A percentile compares a stretch with the other conserved stretches of the same genome.
Conservation (phyloP, 2,797 vertebrate species). For the Spinus pinus region DNA sequence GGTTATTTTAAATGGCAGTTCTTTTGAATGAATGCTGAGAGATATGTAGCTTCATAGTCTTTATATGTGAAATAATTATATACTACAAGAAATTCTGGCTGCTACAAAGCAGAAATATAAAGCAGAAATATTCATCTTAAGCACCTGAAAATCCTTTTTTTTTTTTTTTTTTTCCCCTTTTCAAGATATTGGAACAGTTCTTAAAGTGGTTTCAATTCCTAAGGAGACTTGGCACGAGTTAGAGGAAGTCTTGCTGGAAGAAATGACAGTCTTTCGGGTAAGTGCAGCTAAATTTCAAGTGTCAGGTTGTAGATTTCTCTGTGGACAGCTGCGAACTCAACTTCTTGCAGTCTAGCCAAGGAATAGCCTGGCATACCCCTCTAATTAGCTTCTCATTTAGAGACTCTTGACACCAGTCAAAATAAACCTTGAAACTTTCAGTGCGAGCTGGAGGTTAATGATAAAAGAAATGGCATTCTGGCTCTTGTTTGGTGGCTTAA, state of each 20-base stretch:
- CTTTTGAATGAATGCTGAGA: background rate
- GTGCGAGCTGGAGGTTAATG: slow-evolving; percentile 44
- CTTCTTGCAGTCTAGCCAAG: slow-evolving; percentile 30
- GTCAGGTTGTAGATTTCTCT: slow-evolving; percentile 51
- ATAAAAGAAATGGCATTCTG: slow-evolving; percentile 44
- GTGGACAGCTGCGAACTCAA: slow-evolving; percentile 61
- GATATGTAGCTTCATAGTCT: background rate
- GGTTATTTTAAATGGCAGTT: background rate
- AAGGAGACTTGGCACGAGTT: slow-evolving; percentile 97
- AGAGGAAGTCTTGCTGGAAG: slow-evolving; percentile 96
- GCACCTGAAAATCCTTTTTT: background rate
- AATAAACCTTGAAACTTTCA: slow-evolving; percentile 70
- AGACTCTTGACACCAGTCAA: slow-evolving; percentile 71
- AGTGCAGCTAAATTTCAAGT: slow-evolving; percentile 70
- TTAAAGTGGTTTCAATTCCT: slow-evolving; percentile 97
- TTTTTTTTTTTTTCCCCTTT: background rate
- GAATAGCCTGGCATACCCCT: slow-evolving; percentile 44
- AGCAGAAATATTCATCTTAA: background rate
- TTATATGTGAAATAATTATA: background rate
- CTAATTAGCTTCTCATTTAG: slow-evolving; percentile 74
- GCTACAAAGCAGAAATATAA: background rate
- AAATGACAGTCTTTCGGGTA: slow-evolving; percentile 97
- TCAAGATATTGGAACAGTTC: slow-evolving; percentile 91
- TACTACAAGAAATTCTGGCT: background rate
- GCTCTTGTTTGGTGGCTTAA: slow-evolving; percentile 21